Evolutionary conservation across 2,113 vertebrate genomes (phyloP), one percentile per base, ranked within the genome.

Genomic region (Strix uralensis): DNA sequence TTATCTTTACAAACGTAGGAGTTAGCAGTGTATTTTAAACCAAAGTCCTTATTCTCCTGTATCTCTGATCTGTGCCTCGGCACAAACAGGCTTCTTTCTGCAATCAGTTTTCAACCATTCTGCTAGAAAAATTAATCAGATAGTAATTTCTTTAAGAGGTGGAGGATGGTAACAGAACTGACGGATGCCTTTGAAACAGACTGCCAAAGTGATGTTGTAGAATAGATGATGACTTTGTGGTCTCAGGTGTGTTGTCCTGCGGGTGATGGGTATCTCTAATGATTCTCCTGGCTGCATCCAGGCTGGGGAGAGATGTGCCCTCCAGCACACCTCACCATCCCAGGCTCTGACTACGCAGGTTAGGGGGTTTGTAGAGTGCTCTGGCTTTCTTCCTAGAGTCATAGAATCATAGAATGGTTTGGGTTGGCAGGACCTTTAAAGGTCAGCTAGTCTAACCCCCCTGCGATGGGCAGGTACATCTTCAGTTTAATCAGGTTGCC

Each of bases 1-100:
- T 47, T 94, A 2, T 13, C 70, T 81, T 71, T 25, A 51, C 42
- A 55, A 55, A 71, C 11, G 9, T 49, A 7, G 46, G 46, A 73
- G n/a, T 55, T 47, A 84, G 49, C 47, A 32, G 40, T 23, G 57
- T 71, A 46, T 89, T 91, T 94, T 88, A 86, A 67, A 69, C 27
- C 29, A 17, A 52, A 69, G 17, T 30, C 36, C 52, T 86, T 52
- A 7, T 70, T 90, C 75, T 82, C 36, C 52, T 42, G 5, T 66
- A 22, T 30, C 36, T 74, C 27, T 79, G 15, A 40, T 49, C n/a
- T 32, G 42, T 65, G 47, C 65, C 40, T 91, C 4, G 7, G 34
- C 42, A 81, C 61, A 77, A 55, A 18, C 4, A 23, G 59, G 4
- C 25, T 89, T 84, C 78, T 84, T 88, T 47, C 65, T 79, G 65